Evolutionary conservation across 2,113 vertebrate species (phyloP).

Genomic region (Gorsachius goisagi): DNA sequence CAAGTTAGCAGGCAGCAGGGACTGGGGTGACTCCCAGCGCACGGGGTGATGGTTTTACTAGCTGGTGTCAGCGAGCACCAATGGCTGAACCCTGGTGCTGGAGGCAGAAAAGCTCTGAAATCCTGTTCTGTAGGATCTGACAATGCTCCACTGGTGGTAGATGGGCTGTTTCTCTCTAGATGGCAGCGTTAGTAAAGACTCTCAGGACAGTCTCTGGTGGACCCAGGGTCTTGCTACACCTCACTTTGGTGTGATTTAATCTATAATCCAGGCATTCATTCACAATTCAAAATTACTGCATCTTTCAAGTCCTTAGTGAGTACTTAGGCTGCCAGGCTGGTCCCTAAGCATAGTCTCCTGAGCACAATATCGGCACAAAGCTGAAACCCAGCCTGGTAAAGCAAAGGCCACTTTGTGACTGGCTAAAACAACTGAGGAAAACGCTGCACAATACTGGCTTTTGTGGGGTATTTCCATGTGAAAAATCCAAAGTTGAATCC

Average conservation of each 20-base stretch:
- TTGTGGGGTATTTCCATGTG: neutral
- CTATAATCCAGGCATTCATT: neutral
- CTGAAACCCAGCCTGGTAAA: neutral
- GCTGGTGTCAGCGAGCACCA: neutral
- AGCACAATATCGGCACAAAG: neutral
- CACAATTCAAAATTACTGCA: neutral
- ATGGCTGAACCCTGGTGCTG: neutral
- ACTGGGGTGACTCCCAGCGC: neutral
- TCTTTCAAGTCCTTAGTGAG: neutral
- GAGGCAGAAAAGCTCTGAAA: neutral
- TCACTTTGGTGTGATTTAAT: neutral
- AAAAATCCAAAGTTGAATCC: neutral
- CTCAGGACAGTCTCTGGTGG: rapidly evolving
- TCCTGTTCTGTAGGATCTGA: neutral
- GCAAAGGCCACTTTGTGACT: neutral
- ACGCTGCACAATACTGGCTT: neutral
- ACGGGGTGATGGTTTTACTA: rapidly evolving
- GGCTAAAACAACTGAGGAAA: neutral
- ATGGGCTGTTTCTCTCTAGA: neutral
- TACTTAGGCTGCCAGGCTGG: neutral
- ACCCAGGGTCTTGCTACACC: neutral
- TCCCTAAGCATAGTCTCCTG: neutral
- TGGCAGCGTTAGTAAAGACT: neutral
- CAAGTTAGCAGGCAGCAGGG: rapidly evolving
- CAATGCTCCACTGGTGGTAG: neutral